Percentiles rank a stretch among this genome's conserved stretches.
Evolutionary conservation across 2,888 invertebrate species (phyloP).

Genomic region (Drosophila birchii): DNA sequence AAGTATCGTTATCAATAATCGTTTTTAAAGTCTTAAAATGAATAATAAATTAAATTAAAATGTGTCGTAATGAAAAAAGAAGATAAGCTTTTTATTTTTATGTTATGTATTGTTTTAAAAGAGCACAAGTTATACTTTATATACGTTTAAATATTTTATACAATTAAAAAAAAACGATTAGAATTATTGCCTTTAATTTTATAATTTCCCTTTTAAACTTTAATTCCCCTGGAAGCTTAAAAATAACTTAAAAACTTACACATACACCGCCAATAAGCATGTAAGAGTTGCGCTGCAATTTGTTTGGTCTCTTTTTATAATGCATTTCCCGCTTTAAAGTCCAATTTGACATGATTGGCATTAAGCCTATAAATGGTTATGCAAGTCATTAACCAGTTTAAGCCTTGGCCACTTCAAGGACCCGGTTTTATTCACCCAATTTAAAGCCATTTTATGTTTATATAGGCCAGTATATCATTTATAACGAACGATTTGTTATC

Average conservation of each 20-base stretch:
- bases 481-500: not conserved
- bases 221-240: not conserved
- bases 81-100: too few species aligned
- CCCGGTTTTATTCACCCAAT: slow-evolving; percentile 32
- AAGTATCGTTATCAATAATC: not conserved
- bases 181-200: too few species aligned
- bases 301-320: slow-evolving; percentile 9
- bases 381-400: slow-evolving; percentile 27
- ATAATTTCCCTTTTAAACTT: not conserved
- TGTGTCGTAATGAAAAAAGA: too few species aligned
- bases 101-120: too few species aligned
- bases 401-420: slow-evolving; percentile 21
- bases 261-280: not conserved
- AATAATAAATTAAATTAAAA: not conserved
- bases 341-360: slow-evolving; percentile 20
- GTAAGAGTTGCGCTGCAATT: slow-evolving; percentile 4
- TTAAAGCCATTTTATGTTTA: slow-evolving; percentile 4
- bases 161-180: too few species aligned
- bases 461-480: slow-evolving; percentile 5
- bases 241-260: not conserved
- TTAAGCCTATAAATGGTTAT: slow-evolving; percentile 33
- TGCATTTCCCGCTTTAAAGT: slow-evolving; percentile 28
- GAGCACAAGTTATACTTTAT: too few species aligned
- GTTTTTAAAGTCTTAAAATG: not conserved
- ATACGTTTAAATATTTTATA: not conserved